Evolutionary conservation across 2,888 invertebrate species (phyloP).

Genomic region (Bimastos eiseni): DNA sequence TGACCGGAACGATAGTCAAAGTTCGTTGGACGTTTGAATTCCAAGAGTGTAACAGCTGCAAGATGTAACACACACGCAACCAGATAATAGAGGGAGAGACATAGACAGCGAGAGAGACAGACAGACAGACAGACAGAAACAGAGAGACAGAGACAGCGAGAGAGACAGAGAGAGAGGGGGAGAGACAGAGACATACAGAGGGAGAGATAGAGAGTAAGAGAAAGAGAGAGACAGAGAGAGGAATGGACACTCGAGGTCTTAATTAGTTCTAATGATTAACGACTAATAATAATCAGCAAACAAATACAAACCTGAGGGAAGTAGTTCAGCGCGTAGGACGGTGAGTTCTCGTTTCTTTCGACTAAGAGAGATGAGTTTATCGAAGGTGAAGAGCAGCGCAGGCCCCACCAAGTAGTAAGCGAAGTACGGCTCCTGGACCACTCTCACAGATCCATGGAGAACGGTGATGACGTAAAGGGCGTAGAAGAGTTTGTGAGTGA

Average conservation of each 20-base stretch:
- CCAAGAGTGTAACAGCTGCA: conserved; percentile 68
- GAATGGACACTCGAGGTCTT: no score
- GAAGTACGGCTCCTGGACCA: conserved; percentile 66
- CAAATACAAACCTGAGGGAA: conserved; percentile 67
- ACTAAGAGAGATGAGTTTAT: conserved; percentile 67
- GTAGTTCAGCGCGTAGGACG: conserved; percentile 66
- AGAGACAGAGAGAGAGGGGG: no score
- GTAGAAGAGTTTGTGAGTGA: conserved; percentile 68
- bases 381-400: conserved; percentile 66
- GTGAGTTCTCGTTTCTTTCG: conserved; percentile 68
- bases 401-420: conserved; percentile 68
- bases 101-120: no score
- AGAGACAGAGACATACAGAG: no score
- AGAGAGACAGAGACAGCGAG: no score
- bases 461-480: conserved; percentile 68
- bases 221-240: no score
- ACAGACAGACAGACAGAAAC: no score
- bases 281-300: not conserved
- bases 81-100: no score
- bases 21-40: conserved; percentile 68
- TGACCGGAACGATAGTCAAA: conserved; percentile 72
- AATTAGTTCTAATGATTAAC: not conserved
- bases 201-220: no score
- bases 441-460: conserved; percentile 66
- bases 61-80: not conserved